Conservation (phyloP, 2,888 invertebrate genomes). For the Cyclophora punctaria region DNA sequence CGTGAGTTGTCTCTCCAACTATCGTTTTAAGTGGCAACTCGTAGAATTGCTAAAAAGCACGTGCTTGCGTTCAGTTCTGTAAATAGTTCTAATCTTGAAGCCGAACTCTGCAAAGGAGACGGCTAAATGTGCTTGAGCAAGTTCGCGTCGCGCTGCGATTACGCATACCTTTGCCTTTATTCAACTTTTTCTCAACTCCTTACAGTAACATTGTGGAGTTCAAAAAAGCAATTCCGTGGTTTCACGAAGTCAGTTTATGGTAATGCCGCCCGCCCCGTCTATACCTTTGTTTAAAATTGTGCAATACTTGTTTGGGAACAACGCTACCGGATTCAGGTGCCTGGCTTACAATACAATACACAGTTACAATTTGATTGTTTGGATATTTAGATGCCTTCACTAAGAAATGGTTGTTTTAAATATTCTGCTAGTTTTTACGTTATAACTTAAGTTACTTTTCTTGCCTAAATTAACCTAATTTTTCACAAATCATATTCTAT, state of each 20-base stretch:
- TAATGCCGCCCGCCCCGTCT: conserved; percentile 54
- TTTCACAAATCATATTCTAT: no score
- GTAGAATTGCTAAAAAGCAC: conserved; percentile 64
- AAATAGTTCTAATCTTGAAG: conserved; percentile 62
- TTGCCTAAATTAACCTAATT: no score
- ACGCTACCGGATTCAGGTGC: conserved; percentile 56
- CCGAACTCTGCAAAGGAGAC: conserved; percentile 24
- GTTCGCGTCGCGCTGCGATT: conserved; percentile 38
- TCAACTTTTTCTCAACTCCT: conserved; percentile 63
- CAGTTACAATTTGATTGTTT: conserved; percentile 59
- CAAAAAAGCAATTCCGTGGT: conserved; percentile 68
- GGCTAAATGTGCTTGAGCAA: conserved; percentile 29
- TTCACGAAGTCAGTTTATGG: conserved; percentile 58
- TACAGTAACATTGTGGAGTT: conserved; percentile 63
- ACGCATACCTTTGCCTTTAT: conserved; percentile 48
- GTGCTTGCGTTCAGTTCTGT: conserved; percentile 46
- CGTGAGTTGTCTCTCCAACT: conserved; percentile 34
- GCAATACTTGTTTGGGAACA: conserved; percentile 61
- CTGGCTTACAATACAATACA: conserved; percentile 42
- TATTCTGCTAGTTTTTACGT: no score
- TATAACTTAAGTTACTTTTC: no score
- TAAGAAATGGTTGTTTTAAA: no score
- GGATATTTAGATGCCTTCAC: conserved; percentile 24
- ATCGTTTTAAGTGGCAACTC: conserved; percentile 36
- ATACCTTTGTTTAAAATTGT: conserved; percentile 68